phyloP scores from a whole-genome alignment of 2,113 vertebrate genomes.

The Sapayoa aenigma region DNA sequence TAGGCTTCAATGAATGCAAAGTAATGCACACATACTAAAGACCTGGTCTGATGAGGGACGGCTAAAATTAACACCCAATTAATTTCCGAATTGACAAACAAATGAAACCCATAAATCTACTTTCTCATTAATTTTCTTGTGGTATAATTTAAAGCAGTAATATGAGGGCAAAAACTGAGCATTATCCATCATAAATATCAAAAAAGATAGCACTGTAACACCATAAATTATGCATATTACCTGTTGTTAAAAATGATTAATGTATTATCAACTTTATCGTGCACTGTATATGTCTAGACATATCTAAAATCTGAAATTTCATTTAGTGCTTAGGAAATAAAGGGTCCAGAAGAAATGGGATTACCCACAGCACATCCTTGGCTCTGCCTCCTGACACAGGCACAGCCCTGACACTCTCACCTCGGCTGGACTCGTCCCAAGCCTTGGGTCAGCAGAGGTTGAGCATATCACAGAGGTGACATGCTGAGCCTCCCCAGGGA shows the following conservation, averaged over 20 bases:
- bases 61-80: slow-evolving; percentile 99
- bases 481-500: background rate
- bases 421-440: background rate
- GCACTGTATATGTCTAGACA: slow-evolving; percentile 73
- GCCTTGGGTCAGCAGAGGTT: background rate
- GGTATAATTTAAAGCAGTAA: slow-evolving; percentile 98
- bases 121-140: slow-evolving; percentile 97
- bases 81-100: slow-evolving; percentile 99
- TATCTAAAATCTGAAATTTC: slow-evolving; percentile 76
- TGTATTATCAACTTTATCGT: slow-evolving; percentile 82
- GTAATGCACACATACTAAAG: slow-evolving; percentile 84
- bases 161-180: slow-evolving; percentile 86
- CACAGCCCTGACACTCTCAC: background rate
- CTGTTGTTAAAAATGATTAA: slow-evolving; percentile 89
- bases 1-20: slow-evolving; percentile 93
- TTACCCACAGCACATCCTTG: background rate
- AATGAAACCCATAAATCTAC: slow-evolving; percentile 99
- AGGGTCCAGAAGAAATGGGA: slow-evolving; percentile 8
- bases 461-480: background rate
- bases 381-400: background rate
- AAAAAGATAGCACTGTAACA: slow-evolving; percentile 91
- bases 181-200: slow-evolving; percentile 99
- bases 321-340: slow-evolving; percentile 55
- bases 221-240: slow-evolving; percentile 89
- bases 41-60: slow-evolving; percentile 92